phyloP scores from a whole-genome alignment of 2,888 invertebrate species.

The Pyrocoelia pectoralis region DNA sequence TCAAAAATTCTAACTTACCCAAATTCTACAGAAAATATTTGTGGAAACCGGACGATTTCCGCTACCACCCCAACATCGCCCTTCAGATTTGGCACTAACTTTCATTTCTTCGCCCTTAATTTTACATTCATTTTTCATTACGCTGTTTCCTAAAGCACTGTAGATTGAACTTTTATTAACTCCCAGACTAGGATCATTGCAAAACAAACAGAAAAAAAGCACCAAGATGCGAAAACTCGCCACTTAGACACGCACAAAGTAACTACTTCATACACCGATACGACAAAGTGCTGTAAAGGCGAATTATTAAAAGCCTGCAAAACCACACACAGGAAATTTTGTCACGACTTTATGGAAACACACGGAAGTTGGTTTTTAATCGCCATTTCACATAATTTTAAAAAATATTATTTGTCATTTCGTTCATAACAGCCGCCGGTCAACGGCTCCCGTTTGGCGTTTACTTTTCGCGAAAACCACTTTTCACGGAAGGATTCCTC shows the following conservation, averaged over 20 bases:
- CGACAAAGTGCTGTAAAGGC: constrained; percentile 6
- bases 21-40: constrained; percentile 52
- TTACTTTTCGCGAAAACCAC: not conserved
- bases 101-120: constrained; percentile 20
- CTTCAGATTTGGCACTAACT: constrained; percentile 29
- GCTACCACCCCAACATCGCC: constrained; percentile 39
- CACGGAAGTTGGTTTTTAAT: constrained; percentile 37
- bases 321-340: constrained; percentile 37
- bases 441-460: not conserved
- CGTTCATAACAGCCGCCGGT: not conserved
- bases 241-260: constrained; percentile 29
- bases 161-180: not conserved
- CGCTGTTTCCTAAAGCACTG: not conserved
- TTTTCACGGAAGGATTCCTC: too few species aligned
- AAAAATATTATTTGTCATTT: constrained; percentile 3
- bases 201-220: too few species aligned
- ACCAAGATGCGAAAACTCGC: too few species aligned
- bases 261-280: too few species aligned
- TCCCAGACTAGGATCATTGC: too few species aligned
- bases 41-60: constrained; percentile 42
- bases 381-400: constrained; percentile 15
- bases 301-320: not conserved
- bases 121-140: constrained; percentile 8
- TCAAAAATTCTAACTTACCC: too few species aligned
- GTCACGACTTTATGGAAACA: constrained; percentile 26